A percentile compares a stretch with the other conserved stretches of the same genome.
phyloP scores from a whole-genome alignment of 1,140 invertebrate species.

The Bombus sibiricus region DNA sequence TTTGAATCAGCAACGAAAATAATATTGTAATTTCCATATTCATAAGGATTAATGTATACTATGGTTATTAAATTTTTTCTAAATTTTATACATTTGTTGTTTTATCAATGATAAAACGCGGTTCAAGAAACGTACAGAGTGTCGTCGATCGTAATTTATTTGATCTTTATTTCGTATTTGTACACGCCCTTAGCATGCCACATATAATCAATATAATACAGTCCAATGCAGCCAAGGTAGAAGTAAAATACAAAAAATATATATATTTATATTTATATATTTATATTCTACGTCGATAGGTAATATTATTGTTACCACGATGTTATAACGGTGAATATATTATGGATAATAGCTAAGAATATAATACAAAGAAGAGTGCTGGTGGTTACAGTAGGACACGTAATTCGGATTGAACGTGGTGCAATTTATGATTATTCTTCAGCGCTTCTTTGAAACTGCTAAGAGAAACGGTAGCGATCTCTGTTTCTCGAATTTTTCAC shows the following conservation, averaged over 20 bases:
- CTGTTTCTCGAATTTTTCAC: neutral
- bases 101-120: neutral
- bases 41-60: neutral
- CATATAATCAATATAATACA: constrained; percentile 78
- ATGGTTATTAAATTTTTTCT: neutral
- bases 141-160: constrained; percentile 66
- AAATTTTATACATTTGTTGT: neutral
- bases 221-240: constrained; percentile 76
- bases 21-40: neutral
- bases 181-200: constrained; percentile 77
- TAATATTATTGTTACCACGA: constrained; percentile 69
- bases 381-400: constrained; percentile 66
- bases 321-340: constrained; percentile 72
- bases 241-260: constrained; percentile 78
- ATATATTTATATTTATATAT: constrained; percentile 62
- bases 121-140: constrained; percentile 7
- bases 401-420: constrained; percentile 66
- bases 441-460: constrained; percentile 23
- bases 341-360: constrained; percentile 67
- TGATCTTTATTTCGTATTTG: constrained; percentile 76
- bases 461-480: constrained; percentile 23
- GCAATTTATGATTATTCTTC: constrained; percentile 42
- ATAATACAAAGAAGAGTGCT: constrained; percentile 73
- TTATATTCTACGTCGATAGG: constrained; percentile 68
- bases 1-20: neutral